Evolutionary conservation across 37 sponge, comb jelly and placozoan species (phyloP).

Genomic region (Petrosia ficiformis): DNA sequence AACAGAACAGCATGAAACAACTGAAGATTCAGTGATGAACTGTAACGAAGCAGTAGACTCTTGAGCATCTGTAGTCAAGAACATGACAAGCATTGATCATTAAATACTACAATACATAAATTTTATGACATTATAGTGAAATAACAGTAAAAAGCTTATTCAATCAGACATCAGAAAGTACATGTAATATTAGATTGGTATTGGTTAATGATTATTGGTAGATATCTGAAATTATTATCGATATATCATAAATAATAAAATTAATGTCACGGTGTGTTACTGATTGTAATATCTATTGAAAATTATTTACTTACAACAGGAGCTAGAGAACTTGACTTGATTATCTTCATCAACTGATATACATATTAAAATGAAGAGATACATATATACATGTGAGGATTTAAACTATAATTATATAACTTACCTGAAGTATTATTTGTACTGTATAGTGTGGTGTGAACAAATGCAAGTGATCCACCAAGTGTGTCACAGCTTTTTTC

Average conservation of each 20-base stretch:
- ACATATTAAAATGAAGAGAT: too few species aligned
- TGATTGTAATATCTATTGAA: too few species aligned
- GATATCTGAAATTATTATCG: too few species aligned
- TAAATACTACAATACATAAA: slow-evolving; percentile 18
- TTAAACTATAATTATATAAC: not conserved
- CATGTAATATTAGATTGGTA: too few species aligned
- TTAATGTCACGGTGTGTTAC: too few species aligned
- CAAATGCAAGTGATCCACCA: slow-evolving; percentile 46
- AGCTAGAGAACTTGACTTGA: too few species aligned
- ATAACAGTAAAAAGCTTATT: not conserved
- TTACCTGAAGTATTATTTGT: slow-evolving; percentile 20
- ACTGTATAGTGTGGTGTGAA: slow-evolving; percentile 36
- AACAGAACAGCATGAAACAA: slow-evolving; percentile 36
- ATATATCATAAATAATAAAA: too few species aligned
- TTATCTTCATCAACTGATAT: too few species aligned
- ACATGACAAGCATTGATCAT: not conserved
- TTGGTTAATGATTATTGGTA: too few species aligned
- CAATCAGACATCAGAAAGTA: too few species aligned
- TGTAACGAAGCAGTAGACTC: slow-evolving; percentile 31
- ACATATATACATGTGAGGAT: not conserved
- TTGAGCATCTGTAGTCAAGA: slow-evolving; percentile 43
- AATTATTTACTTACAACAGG: too few species aligned
- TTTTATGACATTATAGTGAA: slow-evolving; percentile 18
- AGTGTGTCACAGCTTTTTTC: slow-evolving; percentile 29
- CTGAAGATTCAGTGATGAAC: slow-evolving; percentile 30